Evolutionary conservation across 1,140 invertebrate genomes (phyloP), one percentile per base, ranked within the genome.

Genomic region (Halesus radiatus): DNA sequence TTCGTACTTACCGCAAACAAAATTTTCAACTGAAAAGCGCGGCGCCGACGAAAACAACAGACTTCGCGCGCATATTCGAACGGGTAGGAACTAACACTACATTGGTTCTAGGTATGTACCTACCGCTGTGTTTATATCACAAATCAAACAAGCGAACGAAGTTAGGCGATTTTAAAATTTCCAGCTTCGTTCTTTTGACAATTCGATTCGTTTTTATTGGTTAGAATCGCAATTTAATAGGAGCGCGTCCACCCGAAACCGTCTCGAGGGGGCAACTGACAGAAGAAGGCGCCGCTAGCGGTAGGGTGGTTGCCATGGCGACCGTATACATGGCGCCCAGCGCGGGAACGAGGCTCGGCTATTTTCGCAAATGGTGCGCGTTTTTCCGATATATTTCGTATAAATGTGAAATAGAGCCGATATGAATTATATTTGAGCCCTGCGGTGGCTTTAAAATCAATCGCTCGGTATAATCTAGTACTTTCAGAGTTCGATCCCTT

Each of bases 361-460:
- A 66, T 29, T 66, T 66, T 66, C n/a, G 62, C 62, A 66, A 66
- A 66, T 66, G 62, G 62, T 10, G 22, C 62, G 22, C 62, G 62
- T 32, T 66, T 66, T 66, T 29, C 62, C 62, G 62, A 66, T 66
- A 66, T 66, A 16, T 29, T n/a, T 37, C 29, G 4, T 22, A 18
- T 32, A 66, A 32, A 22, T 45, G 10, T 45, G 10, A 45, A 45
- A 45, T 45, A 45, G 1, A 45, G 37, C 37, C 37, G 37, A 45
- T 45, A 13, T 45, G 7, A 45, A 45, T 45, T 45, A 32, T 5
- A 32, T 32, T 32, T 32, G 32, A 13, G 37, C 8, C 37, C 37
- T 13, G 10, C 37, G 37, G 10, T 13, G 32, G 37, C 37, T 45
- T 45, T 45, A 13, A 7, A 45, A 45, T 45, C 37, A 45, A 45